Percentiles rank a stretch among this genome's conserved stretches.
These are phyloP conservation scores for Apeltes quadracus DNA, from an alignment of 2,113 vertebrate genomes.

Conservation along the genomic window DNA sequence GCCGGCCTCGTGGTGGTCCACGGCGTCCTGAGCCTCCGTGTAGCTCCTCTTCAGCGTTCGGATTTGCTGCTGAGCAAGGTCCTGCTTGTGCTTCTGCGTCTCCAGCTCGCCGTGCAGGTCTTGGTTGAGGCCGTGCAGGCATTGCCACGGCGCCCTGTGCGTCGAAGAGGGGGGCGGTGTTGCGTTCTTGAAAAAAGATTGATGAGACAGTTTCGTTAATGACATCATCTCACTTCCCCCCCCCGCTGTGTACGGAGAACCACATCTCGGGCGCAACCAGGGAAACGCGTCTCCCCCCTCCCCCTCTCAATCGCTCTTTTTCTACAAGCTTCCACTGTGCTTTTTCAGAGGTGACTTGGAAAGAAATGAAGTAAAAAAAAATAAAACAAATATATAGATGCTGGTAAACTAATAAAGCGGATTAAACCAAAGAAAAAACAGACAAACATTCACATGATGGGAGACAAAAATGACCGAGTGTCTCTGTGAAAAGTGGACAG, in stretches of 20 bases:
- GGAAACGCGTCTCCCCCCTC: constrained; percentile 28
- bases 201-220: constrained; percentile 92
- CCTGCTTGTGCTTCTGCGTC: constrained; percentile 89
- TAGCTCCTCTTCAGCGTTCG: constrained; percentile 90
- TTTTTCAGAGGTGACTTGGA: constrained; percentile 72
- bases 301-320: constrained; percentile 1
- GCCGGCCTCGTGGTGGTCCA: constrained; percentile 89
- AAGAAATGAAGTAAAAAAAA: constrained; percentile 17
- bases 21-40: constrained; percentile 89
- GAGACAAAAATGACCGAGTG: not conserved
- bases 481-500: not conserved
- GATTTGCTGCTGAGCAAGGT: constrained; percentile 89
- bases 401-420: not conserved
- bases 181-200: constrained; percentile 94
- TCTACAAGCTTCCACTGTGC: constrained; percentile 79
- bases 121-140: constrained; percentile 90
- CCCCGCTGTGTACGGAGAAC: constrained; percentile 83
- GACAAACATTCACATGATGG: not conserved
- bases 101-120: constrained; percentile 92
- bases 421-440: not conserved
- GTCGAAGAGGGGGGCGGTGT: constrained; percentile 83
- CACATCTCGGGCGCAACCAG: constrained; percentile 87
- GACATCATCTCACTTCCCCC: constrained; percentile 79
- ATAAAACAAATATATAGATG: not conserved
- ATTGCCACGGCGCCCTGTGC: constrained; percentile 87